Base-by-base conservation (phyloP, 2,888 invertebrate species). In the Deroplatys truncata region DNA sequence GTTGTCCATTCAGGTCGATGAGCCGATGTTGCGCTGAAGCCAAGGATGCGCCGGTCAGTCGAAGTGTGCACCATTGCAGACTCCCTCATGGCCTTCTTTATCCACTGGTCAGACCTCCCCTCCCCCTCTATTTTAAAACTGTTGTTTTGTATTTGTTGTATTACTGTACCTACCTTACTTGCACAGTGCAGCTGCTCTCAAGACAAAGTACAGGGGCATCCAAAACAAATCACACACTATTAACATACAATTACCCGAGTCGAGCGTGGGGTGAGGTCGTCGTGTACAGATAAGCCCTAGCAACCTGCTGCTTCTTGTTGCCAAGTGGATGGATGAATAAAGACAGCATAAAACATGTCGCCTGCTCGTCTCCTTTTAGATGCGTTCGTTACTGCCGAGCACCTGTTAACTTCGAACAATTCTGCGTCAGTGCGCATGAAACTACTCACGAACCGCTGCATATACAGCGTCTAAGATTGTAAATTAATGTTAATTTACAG, bases 121-220 rank as follows among this genome's bases (percentile, higher is more conserved):
- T 28, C 83, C 87, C 87, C 56, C 25, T 72, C 87, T 43, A 83
- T 87, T 87, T 87, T 87, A 87, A 87, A 87, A 87, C 87, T 87
- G 87, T 89, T 89, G 89, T 89, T 89, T 89, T 89, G 89, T 89
- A 85, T 89, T 89, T 89, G 84, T 88, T 88, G 88, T 88, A 84
- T 88, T 84, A 84, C 43, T 88, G n/a, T 28, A 49, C 28, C 43
- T 85, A 56, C 35, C 31, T 82, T 87, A 82, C 83, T 83, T 87
- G 87, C 83, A 82, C 87, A 83, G 82, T 87, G 87, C 87, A 87
- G 87, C 87, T 87, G 87, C 87, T 82, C 87, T 82, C 25, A 87
- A 87, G 35, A 83, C 87, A 82, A 87, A 83, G 43, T 31, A 87
- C 35, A 87, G 87, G 87, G 85, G 28, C 49, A 49, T 85, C 49